These are phyloP conservation scores for Maconellicoccus hirsutus DNA, from an alignment of 1,140 invertebrate genomes.

Conservation along the genomic window DNA sequence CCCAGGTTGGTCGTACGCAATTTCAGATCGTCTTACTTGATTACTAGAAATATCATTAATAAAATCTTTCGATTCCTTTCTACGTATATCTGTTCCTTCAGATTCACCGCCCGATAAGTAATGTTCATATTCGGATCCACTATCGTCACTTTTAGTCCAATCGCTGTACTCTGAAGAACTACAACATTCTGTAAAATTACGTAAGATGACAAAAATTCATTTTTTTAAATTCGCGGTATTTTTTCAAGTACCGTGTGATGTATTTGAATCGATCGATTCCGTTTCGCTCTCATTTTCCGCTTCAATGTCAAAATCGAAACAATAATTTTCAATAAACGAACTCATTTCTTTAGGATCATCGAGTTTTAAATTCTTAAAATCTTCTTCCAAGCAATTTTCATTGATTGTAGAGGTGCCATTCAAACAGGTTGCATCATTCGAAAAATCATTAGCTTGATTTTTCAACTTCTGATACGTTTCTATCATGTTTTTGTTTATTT, in stretches of 20 bases:
- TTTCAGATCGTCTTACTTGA: neutral
- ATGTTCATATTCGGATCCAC: conserved; percentile 29
- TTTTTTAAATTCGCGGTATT: too few species aligned
- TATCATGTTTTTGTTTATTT: neutral
- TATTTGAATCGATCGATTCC: neutral
- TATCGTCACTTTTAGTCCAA: conserved; percentile 23
- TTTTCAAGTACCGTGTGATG: neutral
- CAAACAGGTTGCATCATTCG: neutral
- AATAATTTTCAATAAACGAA: neutral
- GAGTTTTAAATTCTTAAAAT: neutral
- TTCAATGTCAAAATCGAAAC: conserved; percentile 12
- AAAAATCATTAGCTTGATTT: neutral
- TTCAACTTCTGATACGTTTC: neutral
- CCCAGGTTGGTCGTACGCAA: neutral
- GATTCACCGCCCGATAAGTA: conserved; percentile 41
- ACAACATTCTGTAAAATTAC: too few species aligned
- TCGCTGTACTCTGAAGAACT: conserved; percentile 29
- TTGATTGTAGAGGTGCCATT: neutral
- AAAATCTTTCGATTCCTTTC: neutral
- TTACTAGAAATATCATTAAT: neutral
- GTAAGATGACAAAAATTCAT: too few species aligned
- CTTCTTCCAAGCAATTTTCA: neutral
- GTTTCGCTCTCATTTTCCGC: conserved; percentile 29
- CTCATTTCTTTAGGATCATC: neutral
- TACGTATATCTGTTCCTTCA: neutral